Evolutionary conservation across 1,140 invertebrate species (phyloP).

Genomic region (Trichoplusia ni): DNA sequence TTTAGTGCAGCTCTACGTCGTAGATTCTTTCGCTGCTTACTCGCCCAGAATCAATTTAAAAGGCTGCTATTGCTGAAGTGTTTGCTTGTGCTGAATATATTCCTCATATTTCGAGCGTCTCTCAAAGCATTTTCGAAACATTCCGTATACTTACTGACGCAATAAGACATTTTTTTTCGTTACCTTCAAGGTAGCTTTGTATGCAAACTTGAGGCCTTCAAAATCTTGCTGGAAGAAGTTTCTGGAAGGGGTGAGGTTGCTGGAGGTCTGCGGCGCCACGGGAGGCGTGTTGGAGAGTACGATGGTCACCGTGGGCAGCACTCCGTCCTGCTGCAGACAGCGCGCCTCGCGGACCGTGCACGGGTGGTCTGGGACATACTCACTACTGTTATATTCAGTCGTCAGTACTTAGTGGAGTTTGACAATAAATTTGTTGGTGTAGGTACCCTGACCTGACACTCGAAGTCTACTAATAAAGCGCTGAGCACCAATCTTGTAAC

Average conservation of each 20-base stretch:
- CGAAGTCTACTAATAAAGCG: no score
- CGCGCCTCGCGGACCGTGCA: slow-evolving; percentile 68
- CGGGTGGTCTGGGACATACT: slow-evolving; percentile 57
- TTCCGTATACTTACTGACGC: neutral
- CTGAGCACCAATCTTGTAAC: no score
- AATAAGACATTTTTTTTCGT: neutral
- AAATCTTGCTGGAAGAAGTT: slow-evolving; percentile 71
- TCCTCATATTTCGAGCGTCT: no score
- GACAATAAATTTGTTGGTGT: no score
- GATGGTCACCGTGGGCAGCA: slow-evolving; percentile 68
- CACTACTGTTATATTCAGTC: neutral
- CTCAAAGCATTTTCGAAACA: no score
- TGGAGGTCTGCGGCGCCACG: slow-evolving; percentile 34
- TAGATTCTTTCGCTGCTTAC: no score
- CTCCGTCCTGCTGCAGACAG: slow-evolving; percentile 66
- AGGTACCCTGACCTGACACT: no score
- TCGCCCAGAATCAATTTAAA: no score
- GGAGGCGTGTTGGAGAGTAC: slow-evolving; percentile 53
- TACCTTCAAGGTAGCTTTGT: slow-evolving; percentile 68
- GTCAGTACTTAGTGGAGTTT: no score
- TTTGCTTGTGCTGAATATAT: no score
- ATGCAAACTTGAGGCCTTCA: slow-evolving; percentile 63
- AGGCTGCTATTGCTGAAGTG: no score
- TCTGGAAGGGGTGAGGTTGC: slow-evolving; percentile 48
- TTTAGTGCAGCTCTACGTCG: no score